Evolutionary conservation across 2,797 vertebrate species (phyloP).

Genomic region (Leontocebus nigricollis): DNA sequence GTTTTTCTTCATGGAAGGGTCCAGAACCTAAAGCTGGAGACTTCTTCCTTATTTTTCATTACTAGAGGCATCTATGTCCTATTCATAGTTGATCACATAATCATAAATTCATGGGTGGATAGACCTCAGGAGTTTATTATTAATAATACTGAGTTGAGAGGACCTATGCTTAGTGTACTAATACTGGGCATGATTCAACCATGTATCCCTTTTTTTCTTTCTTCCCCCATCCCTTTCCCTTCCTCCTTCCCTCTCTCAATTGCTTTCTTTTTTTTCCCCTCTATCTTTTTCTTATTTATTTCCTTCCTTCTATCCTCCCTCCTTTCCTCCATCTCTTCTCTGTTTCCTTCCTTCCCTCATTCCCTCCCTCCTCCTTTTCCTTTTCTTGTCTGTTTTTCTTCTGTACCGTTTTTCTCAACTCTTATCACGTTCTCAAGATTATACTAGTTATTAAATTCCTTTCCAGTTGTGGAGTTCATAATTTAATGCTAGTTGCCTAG

Average conservation of each 20-base stretch:
- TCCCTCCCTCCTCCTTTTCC: no score
- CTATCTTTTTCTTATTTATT: not conserved
- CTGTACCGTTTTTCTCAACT: not conserved
- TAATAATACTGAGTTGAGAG: not conserved
- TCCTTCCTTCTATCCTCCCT: not conserved
- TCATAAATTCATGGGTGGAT: constrained; percentile 3
- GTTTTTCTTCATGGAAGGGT: constrained; percentile 8
- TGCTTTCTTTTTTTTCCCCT: not conserved
- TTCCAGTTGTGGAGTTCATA: not conserved
- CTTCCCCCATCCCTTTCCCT: not conserved
- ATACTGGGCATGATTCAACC: not conserved
- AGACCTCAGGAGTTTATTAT: not conserved
- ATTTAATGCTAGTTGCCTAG: not conserved
- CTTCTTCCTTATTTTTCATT: not conserved
- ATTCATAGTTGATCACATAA: not conserved
- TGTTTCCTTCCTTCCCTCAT: not conserved
- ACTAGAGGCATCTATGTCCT: not conserved
- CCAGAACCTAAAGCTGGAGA: not conserved
- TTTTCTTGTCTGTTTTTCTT: not conserved
- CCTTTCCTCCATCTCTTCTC: not conserved
- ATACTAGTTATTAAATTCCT: not conserved
- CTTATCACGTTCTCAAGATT: not conserved
- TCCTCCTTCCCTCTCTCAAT: not conserved
- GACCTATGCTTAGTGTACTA: not conserved
- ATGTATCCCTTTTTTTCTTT: not conserved